phyloP scores from a whole-genome alignment of 1,140 invertebrate genomes.

The Megathymus violae region DNA sequence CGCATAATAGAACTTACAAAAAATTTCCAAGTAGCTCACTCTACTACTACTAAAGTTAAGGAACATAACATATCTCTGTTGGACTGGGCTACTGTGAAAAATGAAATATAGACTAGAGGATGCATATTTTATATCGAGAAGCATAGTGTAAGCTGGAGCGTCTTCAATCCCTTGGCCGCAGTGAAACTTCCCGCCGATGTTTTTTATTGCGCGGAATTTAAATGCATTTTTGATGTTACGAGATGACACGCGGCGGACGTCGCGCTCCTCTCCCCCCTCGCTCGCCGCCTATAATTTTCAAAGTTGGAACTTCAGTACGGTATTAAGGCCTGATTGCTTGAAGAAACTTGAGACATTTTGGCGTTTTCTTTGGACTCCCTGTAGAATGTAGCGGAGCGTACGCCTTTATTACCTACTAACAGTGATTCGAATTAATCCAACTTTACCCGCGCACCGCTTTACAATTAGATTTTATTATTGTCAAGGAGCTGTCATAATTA shows the following conservation, averaged over 20 bases:
- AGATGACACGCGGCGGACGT: constrained; percentile 82
- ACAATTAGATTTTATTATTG: constrained; percentile 31
- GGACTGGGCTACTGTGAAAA: constrained; percentile 11
- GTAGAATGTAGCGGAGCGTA: constrained; percentile 71
- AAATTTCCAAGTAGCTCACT: too few relatives aligned
- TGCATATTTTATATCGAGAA: constrained; percentile 69
- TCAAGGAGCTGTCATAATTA: too few relatives aligned
- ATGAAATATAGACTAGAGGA: constrained; percentile 47
- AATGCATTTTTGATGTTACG: constrained; percentile 84
- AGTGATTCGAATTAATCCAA: constrained; percentile 74
- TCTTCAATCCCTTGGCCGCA: constrained; percentile 74
- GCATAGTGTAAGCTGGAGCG: constrained; percentile 62
- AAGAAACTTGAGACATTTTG: constrained; percentile 82
- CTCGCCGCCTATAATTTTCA: constrained; percentile 79
- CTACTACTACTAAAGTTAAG: not conserved
- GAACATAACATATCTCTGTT: not conserved
- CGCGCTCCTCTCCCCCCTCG: constrained; percentile 54
- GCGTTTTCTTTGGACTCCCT: constrained; percentile 81
- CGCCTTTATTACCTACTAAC: constrained; percentile 71
- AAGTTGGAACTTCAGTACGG: constrained; percentile 82
- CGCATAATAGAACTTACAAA: too few relatives aligned
- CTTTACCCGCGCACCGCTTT: constrained; percentile 30
- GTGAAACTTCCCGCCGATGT: constrained; percentile 79
- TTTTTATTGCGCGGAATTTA: constrained; percentile 84
- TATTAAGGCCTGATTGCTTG: constrained; percentile 83